These are phyloP conservation scores for Apocrypta bakeri DNA, from an alignment of 1,140 invertebrate species.

Conservation along the genomic window DNA sequence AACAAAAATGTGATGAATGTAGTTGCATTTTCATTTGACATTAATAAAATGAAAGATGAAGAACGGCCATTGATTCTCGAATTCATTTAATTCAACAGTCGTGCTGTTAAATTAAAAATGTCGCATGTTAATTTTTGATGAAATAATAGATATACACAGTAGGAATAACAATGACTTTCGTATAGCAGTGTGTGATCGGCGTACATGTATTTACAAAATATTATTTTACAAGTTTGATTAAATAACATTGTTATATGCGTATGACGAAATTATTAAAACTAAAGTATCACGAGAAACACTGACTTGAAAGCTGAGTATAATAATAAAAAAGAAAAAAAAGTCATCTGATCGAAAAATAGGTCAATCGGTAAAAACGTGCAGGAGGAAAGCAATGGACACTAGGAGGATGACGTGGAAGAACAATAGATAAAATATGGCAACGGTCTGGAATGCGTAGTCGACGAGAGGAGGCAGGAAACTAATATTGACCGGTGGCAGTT, in stretches of 20 bases:
- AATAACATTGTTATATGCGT: too few species aligned
- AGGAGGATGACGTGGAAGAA: constrained; percentile 29
- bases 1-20: too few species aligned
- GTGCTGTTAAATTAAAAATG: too few species aligned
- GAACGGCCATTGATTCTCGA: too few species aligned
- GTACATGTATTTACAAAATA: background rate
- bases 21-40: too few species aligned
- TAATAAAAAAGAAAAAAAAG: background rate
- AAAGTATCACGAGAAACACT: too few species aligned
- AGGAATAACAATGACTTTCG: background rate
- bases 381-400: background rate
- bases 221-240: background rate
- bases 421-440: constrained; percentile 16
- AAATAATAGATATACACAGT: background rate
- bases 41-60: too few species aligned
- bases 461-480: background rate
- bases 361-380: constrained; percentile 16
- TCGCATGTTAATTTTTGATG: too few species aligned
- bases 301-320: too few species aligned
- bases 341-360: background rate
- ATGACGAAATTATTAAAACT: too few species aligned
- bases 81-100: too few species aligned
- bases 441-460: constrained; percentile 6
- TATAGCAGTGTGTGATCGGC: too few species aligned
- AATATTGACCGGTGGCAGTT: background rate